Base-by-base conservation (phyloP, 2,113 vertebrate species). In the Hirundichthys speculiger region DNA sequence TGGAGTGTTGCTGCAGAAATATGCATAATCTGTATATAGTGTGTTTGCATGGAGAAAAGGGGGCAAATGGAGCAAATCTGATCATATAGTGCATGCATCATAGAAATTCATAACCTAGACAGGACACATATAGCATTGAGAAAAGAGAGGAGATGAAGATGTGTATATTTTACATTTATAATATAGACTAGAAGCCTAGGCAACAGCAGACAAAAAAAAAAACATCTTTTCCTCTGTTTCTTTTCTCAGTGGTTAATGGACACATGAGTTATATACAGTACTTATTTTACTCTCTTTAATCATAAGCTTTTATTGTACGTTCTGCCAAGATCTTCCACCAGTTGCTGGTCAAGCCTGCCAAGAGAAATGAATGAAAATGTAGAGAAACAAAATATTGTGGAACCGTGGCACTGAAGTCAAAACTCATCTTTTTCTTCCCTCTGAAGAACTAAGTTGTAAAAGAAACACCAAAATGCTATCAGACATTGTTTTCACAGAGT, bases 281-380 rank as follows among this genome's bases (percentile, higher is more conserved):
- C 89, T 91, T 89, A 88, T 90, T 93, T 91, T 87, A 86, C 86
- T 71, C 87, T 85, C 90, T 92, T 91, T 93, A 92, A 92, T 93
- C 91, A 88, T 91, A 86, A 91, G 81, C 77, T 87, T 90, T 90
- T 86, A 85, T 87, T 73, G 77, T 75, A 83, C 67, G 69, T 83
- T 54, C 87, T 90, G 90, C 91, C 90, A 90, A 91, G 81, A 87
- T 86, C 88, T 87, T 91, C 87, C 85, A 84, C 87, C 87, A 88
- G 82, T 87, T 57, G 69, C 85, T 85, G 73, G 69, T 34, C 18
- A 21, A 10, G 62, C 45, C 74, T 91, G 89, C 90, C 90, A 92
- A 91, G 80, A 89, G 83, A 90, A 91, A 90, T 90, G 88, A 90
- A 89, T 89, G 84, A 89, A 88, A 89, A 90, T 82, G 70, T 86